Conservation (phyloP, 2,113 vertebrate species). For the Chaetops frenatus region DNA sequence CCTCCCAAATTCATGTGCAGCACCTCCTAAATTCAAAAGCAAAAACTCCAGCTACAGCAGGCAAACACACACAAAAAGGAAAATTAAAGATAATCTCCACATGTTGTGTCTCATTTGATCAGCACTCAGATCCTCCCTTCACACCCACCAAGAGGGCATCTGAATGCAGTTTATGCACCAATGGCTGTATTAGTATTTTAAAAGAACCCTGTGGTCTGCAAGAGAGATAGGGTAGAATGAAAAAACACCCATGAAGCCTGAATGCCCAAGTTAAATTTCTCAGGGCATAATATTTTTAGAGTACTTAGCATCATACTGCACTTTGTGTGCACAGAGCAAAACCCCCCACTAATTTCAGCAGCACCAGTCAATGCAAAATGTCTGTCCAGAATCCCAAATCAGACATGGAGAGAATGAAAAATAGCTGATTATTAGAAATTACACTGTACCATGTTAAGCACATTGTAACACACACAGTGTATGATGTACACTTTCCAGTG, state of each 20-base stretch:
- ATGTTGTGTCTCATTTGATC: not conserved
- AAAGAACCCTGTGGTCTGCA: not conserved
- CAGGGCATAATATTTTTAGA: rapidly evolving
- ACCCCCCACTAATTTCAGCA: not conserved
- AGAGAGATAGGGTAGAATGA: not conserved
- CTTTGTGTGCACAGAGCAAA: not conserved
- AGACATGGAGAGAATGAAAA: not conserved
- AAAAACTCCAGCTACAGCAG: not conserved
- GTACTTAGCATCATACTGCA: not conserved
- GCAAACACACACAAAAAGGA: not conserved
- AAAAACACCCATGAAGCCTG: not conserved
- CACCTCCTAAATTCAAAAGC: not conserved
- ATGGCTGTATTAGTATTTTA: not conserved
- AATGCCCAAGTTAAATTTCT: not conserved
- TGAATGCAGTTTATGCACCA: not conserved
- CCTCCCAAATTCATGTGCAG: not conserved
- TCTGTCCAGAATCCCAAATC: not conserved
- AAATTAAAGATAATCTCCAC: not conserved
- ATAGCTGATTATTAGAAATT: not conserved
- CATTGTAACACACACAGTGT: not conserved
- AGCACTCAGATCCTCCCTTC: not conserved
- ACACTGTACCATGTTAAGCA: rapidly evolving
- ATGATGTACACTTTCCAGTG: not conserved
- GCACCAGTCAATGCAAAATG: not conserved
- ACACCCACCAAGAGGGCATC: not conserved